phyloP scores from a whole-genome alignment of 2,113 vertebrate species.

The Hippocampus barbouri region DNA sequence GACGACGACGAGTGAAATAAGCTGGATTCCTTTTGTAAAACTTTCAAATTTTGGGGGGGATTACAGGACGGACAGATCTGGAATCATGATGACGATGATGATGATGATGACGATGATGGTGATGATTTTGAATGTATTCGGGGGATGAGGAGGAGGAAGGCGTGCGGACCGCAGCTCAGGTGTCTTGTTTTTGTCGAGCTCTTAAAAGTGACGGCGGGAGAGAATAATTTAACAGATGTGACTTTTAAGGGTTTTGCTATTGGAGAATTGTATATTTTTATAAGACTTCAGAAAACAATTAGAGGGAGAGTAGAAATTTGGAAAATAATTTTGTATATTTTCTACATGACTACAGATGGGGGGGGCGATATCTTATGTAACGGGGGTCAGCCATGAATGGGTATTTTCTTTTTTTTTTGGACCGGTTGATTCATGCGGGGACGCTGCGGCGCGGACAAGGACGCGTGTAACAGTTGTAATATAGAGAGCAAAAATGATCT shows the following conservation, averaged over 20 bases:
- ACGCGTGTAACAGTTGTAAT: slow-evolving; percentile 64
- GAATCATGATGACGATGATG: slow-evolving; percentile 32
- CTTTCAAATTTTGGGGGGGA: slow-evolving; percentile 22
- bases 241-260: slow-evolving; percentile 76
- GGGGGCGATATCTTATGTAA: slow-evolving; percentile 49
- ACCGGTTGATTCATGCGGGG: slow-evolving; percentile 40
- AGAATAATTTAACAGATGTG: slow-evolving; percentile 68
- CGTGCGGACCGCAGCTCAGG: slow-evolving; percentile 66
- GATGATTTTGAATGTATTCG: slow-evolving; percentile 64
- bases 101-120: slow-evolving; percentile 34
- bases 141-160: slow-evolving; percentile 44
- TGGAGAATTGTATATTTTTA: slow-evolving; percentile 80
- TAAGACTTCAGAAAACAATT: slow-evolving; percentile 63
- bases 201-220: slow-evolving; percentile 58
- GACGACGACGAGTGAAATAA: slow-evolving; percentile 41
- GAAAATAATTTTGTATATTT: slow-evolving; percentile 78
- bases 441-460: slow-evolving; percentile 47
- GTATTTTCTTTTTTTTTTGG: slow-evolving; percentile 21
- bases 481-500: slow-evolving; percentile 66
- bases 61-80: slow-evolving; percentile 48
- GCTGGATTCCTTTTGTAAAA: slow-evolving; percentile 44
- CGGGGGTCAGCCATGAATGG: slow-evolving; percentile 50
- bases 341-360: slow-evolving; percentile 60
- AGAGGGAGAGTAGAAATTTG: slow-evolving; percentile 65
- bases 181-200: slow-evolving; percentile 64